Conservation (phyloP, 2,888 invertebrate species). For the Clivina fossor region DNA sequence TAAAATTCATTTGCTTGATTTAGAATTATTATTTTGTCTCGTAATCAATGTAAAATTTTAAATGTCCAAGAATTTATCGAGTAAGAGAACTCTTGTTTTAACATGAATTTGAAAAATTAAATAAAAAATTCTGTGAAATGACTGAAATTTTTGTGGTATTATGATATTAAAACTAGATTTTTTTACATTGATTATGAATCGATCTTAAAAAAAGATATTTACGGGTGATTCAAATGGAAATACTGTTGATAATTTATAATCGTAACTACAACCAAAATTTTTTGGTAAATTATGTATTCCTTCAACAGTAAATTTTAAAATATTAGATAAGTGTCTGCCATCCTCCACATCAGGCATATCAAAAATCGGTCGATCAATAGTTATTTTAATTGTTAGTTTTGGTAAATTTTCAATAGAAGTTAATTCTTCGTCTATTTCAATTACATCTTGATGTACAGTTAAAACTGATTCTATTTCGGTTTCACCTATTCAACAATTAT, state of each 20-base stretch:
- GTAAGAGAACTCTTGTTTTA: neutral
- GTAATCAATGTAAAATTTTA: no score
- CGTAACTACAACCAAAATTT: slow-evolving; percentile 41
- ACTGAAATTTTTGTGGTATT: no score
- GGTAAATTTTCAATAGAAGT: slow-evolving; percentile 46
- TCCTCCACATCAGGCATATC: slow-evolving; percentile 16
- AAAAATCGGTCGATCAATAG: slow-evolving; percentile 38
- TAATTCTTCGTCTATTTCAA: slow-evolving; percentile 43
- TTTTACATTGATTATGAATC: neutral
- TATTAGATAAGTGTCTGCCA: slow-evolving; percentile 38
- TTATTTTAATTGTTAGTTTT: slow-evolving; percentile 43
- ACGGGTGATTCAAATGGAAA: slow-evolving; percentile 42
- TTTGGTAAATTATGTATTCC: slow-evolving; percentile 49
- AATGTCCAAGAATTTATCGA: neutral
- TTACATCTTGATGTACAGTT: slow-evolving; percentile 41
- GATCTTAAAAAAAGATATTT: slow-evolving; percentile 11
- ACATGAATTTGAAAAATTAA: neutral
- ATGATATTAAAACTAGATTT: no score
- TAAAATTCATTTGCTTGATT: neutral
- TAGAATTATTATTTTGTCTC: neutral
- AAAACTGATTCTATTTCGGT: slow-evolving; percentile 36
- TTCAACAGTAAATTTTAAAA: slow-evolving; percentile 48
- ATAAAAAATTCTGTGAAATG: neutral
- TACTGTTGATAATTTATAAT: slow-evolving; percentile 45
- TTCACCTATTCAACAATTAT: slow-evolving; percentile 18